Base-by-base conservation (phyloP, 2,113 vertebrate genomes). In the Mellivora capensis region DNA sequence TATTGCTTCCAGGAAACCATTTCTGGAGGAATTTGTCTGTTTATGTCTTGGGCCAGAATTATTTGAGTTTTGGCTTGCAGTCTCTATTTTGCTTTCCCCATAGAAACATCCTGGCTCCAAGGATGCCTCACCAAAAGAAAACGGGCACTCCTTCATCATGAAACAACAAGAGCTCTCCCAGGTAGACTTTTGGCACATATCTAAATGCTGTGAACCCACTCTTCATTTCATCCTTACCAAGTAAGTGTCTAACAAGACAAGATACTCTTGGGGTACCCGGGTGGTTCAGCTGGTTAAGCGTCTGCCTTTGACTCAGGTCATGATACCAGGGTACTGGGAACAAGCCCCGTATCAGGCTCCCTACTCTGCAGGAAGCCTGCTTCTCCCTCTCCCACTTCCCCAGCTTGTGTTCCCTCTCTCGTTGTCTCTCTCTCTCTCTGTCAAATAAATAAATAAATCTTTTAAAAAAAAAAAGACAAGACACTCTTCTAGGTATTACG, bases 1-100 rank as follows among this genome's bases (percentile, higher is more conserved):
- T 94, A 97, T 83, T 83, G n/a, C 47, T 97, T 98, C 95, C 89
- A 96, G 87, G 93, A 98, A 98, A 83, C 25, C 37, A 76, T 81
- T 94, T 82, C 69, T 91, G 47, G 93, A 82, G 42, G 31, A 94
- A 93, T 93, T 93, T 96, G 79, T 90, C 96, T 89, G 47, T 87
- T 67, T 93, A 76, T 84, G 9, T 84, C 47, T 93, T 96, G 93
- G 90, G 97, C 93, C 79, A 98, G 85, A 98, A 95, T 94, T 96
- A 88, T 86, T 89, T 97, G 54, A 91, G 47, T 91, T 92, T 97
- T 98, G 96, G 95, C 97, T 83, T 27, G 1, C 47, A 88, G 52
- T 94, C 37, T 93, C 25, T 97, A 71, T 85, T 97, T 91, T 95
- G 84, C 71, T 86, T 95, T 96, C 86, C 87, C 91, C n/a, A 31